Evolutionary conservation across 2,113 vertebrate genomes (phyloP).

Genomic region (Equus quagga): DNA sequence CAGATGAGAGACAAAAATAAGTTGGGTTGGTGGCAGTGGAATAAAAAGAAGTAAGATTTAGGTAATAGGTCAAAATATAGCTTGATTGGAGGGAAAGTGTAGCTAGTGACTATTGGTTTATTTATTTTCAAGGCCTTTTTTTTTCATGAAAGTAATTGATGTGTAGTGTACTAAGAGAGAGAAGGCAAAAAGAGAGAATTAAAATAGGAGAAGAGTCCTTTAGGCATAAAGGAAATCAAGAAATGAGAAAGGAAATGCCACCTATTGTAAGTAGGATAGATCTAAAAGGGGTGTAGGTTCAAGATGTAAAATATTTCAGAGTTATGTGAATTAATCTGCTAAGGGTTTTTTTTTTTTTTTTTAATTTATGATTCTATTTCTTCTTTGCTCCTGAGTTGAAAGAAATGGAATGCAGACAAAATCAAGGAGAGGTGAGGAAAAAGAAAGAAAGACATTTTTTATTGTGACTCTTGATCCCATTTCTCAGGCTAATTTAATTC

Average conservation of each 20-base stretch:
- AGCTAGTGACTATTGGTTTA: background rate
- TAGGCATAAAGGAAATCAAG: background rate
- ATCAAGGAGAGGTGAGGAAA: background rate
- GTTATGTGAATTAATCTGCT: background rate
- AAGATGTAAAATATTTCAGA: background rate
- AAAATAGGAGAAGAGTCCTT: background rate
- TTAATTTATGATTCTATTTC: background rate
- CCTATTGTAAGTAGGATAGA: background rate
- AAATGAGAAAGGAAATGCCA: background rate
- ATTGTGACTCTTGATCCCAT: background rate
- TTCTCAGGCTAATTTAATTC: conserved; percentile 39
- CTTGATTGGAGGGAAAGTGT: background rate
- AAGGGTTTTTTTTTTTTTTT: background rate
- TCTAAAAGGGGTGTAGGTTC: background rate
- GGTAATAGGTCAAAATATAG: background rate
- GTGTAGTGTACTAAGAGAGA: background rate
- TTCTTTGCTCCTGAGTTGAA: background rate
- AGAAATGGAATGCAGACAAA: background rate
- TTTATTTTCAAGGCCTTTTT: background rate
- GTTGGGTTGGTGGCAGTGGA: background rate
- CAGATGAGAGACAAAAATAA: background rate
- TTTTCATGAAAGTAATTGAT: background rate
- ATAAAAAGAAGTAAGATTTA: background rate
- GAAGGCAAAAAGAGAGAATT: background rate
- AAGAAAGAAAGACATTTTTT: background rate